These are phyloP conservation scores for Bothrops jararaca DNA, from an alignment of 2,113 vertebrate species.

Conservation along the genomic window DNA sequence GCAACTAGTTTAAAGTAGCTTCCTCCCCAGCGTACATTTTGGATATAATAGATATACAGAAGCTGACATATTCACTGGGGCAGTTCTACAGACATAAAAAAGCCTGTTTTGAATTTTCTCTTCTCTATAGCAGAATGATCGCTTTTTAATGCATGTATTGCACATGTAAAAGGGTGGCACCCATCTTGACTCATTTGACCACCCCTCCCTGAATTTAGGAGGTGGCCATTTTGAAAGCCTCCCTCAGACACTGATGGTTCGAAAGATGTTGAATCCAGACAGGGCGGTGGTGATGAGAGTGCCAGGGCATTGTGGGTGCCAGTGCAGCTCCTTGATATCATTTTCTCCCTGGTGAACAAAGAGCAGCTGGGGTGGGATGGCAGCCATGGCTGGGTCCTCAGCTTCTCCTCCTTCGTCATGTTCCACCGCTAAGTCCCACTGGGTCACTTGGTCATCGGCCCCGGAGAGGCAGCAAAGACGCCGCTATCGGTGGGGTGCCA, in stretches of 20 bases:
- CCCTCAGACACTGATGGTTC: conserved; percentile 82
- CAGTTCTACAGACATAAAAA: background rate
- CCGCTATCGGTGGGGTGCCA: conserved; percentile 86
- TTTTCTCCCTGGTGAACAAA: conserved; percentile 91
- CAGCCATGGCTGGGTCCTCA: conserved; percentile 56
- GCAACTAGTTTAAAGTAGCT: background rate
- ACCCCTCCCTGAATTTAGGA: background rate
- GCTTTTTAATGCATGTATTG: background rate
- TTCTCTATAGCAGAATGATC: background rate
- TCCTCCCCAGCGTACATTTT: background rate
- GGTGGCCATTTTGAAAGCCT: rapidly evolving
- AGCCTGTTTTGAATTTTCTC: background rate
- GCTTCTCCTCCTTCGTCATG: conserved; percentile 68
- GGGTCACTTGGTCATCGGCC: conserved; percentile 84
- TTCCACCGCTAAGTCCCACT: conserved; percentile 90
- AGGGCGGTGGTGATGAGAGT: conserved; percentile 82
- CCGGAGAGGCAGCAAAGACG: conserved; percentile 84
- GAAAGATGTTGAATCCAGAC: conserved; percentile 86
- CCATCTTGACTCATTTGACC: background rate
- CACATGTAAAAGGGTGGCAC: background rate
- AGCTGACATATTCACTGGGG: background rate
- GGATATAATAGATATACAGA: background rate
- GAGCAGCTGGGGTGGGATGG: conserved; percentile 84
- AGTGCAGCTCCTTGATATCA: conserved; percentile 89
- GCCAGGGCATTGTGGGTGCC: conserved; percentile 85